Base-by-base conservation (phyloP, 2,888 invertebrate genomes). In the Augochlorella aurata region DNA sequence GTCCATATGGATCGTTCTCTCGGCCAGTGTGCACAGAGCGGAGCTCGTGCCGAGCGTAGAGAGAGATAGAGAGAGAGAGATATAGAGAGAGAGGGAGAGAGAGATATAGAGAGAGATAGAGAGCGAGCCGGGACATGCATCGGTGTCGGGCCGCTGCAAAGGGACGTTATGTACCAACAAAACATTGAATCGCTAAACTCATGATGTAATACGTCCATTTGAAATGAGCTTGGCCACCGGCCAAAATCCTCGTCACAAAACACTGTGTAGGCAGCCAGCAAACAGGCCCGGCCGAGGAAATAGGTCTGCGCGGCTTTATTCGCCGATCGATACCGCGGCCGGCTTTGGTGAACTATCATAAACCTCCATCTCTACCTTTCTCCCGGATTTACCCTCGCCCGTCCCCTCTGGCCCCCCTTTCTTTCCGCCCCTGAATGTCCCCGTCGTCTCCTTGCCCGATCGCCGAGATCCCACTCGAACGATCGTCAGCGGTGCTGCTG, bases 111-210 rank as follows among this genome's bases (percentile, higher is more conserved):
- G 29, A 29, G 29, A 29, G 29, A 29, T 1, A 29, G 29, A 29
- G 29, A 71, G 50, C 52, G 29, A 49, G 45, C 68, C 29, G 10
- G 47, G 63, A 18, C 71, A 38, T 63, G 74, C 69, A 52, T 29
- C 65, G 47, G 58, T 18, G 73, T 65, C 79, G 74, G 49, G 52
- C 73, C 79, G 50, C 58, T 54, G 24, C 69, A 75, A 74, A 81
- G 82, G 74, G 83, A 83, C 66, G 79, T 84, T 90, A 88, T 88
- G 85, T 86, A 85, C 88, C 86, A 85, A 89, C 90, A 90, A 91
- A 91, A 91, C 92, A 92, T 92, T 91, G 92, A 92, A 92, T 92
- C 90, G 90, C 91, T 92, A 92, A 92, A 92, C 90, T 91, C 91
- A 91, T 92, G 90, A 92, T 92, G 91, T 91, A 92, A 92, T 91